Base-by-base conservation (phyloP, 2,888 invertebrate species). In the Lasioglossum malachurum region DNA sequence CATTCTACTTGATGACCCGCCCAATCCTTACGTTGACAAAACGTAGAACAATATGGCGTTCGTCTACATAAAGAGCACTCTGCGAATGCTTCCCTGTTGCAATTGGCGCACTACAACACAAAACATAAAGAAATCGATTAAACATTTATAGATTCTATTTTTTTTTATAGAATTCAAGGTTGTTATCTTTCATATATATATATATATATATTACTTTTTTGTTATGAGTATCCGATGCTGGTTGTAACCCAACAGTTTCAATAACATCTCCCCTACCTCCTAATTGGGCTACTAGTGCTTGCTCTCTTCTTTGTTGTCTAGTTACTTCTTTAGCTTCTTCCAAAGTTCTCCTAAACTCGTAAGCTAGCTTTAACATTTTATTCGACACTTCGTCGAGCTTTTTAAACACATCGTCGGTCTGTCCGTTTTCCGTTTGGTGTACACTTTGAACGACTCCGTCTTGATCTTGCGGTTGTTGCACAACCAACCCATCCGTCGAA, bases 21-120 rank as follows among this genome's bases (percentile, higher is more conserved):
- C 98, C 98, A 98, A 95, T 98, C 98, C 95, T 98, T 98, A 89
- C 98, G 97, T 95, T 98, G 98, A 95, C 98, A 98, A 95, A 98
- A 98, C 4, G 97, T 98, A 12, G 98, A 98, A 95, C 98, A 98
- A 95, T 98, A 98, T 16, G 98, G 98, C 23, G 98, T 98, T 86
- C 98, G 96, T 77, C 98, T 96, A 93, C 98, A 98, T 67, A 98
- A 96, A 0, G 98, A 98, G 94, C 98, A 98, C 94, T 98, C 98
- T 0, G 98, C 98, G 76, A 97, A 96, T 16, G 98, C 98, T 94
- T 98, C 98, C 85, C 98, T 96, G 95, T 98, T 98, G 94, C 98
- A 98, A 95, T 98, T 98, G 77, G 98, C 98, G 95, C 98, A 98
- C 98, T 98, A 88, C 27, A 79, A 16, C 4, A 46, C 0, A 12